These are phyloP conservation scores for Nothobranchius furzeri DNA, from an alignment of 2,113 vertebrate genomes.

Conservation along the genomic window DNA sequence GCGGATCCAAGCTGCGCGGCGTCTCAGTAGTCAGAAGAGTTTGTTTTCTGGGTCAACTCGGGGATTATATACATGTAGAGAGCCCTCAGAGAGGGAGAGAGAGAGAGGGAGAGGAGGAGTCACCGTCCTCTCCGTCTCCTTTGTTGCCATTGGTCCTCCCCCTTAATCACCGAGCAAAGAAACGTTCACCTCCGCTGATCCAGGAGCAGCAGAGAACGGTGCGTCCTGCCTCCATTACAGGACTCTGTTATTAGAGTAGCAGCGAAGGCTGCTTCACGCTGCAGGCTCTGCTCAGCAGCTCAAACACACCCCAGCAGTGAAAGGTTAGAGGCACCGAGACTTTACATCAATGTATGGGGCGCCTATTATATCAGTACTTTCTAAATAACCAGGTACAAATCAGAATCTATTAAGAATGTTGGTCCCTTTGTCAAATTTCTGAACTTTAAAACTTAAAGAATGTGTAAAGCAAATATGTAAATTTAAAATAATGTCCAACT, in stretches of 20 bases:
- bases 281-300: no score
- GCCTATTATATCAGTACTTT: no score
- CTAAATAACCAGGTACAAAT: no score
- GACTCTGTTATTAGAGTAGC: slow-evolving; percentile 15
- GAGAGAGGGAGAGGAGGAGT: slow-evolving; percentile 65
- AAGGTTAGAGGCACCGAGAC: no score
- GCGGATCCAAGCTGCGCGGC: slow-evolving; percentile 49
- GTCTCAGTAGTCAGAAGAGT: slow-evolving; percentile 64
- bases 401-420: no score
- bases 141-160: slow-evolving; percentile 78
- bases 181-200: slow-evolving; percentile 52
- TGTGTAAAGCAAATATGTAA: no score
- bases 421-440: no score
- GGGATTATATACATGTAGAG: slow-evolving; percentile 78
- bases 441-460: no score
- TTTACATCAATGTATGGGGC: no score
- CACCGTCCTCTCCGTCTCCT: slow-evolving; percentile 67
- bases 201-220: slow-evolving; percentile 24
- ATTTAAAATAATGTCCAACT: no score
- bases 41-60: slow-evolving; percentile 81
- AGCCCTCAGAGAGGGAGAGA: slow-evolving; percentile 40
- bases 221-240: slow-evolving; percentile 19
- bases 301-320: no score
- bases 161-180: slow-evolving; percentile 77
- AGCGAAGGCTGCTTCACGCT: no score